phyloP scores from a whole-genome alignment of 2,888 invertebrate species.

The Gonocerus acuteangulatus region DNA sequence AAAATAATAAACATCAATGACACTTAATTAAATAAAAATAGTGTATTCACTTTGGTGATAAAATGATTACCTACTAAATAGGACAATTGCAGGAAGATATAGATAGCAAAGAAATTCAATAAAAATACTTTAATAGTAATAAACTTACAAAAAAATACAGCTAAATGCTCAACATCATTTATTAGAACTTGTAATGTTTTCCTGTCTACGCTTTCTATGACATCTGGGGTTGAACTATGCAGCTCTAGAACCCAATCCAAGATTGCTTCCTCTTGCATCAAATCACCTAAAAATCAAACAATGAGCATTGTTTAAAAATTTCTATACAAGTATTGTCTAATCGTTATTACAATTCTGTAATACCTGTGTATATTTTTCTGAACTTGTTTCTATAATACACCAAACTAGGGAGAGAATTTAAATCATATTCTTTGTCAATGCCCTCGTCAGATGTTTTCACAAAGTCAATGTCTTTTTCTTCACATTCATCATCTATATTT shows the following conservation, averaged over 20 bases:
- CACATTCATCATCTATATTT: slow-evolving; percentile 88
- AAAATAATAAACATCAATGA: neutral
- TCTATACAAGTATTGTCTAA: neutral
- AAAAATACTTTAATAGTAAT: too few species aligned
- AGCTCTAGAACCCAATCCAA: slow-evolving; percentile 82
- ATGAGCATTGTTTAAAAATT: neutral
- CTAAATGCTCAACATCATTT: slow-evolving; percentile 82
- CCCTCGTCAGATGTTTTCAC: slow-evolving; percentile 85
- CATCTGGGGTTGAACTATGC: slow-evolving; percentile 75
- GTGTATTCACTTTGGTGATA: too few species aligned
- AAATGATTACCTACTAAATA: too few species aligned
- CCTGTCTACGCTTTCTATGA: slow-evolving; percentile 84
- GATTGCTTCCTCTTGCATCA: slow-evolving; percentile 86
- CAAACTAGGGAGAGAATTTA: slow-evolving; percentile 69
- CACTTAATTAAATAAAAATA: neutral
- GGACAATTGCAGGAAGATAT: too few species aligned
- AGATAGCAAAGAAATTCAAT: too few species aligned
- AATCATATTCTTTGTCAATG: slow-evolving; percentile 78
- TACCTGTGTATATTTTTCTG: slow-evolving; percentile 74
- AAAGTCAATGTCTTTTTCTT: slow-evolving; percentile 83
- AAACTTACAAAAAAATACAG: slow-evolving; percentile 83
- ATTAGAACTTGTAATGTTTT: slow-evolving; percentile 83
- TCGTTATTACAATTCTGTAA: neutral
- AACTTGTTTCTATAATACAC: slow-evolving; percentile 83
- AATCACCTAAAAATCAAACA: slow-evolving; percentile 48